These are phyloP conservation scores for Jacana jacana DNA, from an alignment of 2,113 vertebrate species.

Conservation along the genomic window DNA sequence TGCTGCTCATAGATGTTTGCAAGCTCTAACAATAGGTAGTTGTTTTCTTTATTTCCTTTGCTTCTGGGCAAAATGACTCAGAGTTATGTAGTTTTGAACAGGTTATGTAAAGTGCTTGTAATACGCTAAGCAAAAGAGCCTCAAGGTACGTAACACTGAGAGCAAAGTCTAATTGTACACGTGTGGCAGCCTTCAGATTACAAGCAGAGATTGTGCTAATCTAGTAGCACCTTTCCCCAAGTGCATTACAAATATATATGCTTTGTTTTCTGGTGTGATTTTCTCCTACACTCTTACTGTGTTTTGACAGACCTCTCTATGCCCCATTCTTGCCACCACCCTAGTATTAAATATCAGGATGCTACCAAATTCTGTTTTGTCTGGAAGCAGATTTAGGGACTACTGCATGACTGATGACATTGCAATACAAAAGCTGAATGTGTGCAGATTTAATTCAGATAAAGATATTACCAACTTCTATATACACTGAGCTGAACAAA, in stretches of 20 bases:
- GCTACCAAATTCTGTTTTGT: neutral
- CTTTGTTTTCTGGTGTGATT: neutral
- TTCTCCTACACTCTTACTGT: neutral
- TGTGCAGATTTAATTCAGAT: neutral
- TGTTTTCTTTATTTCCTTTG: neutral
- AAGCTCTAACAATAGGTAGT: neutral
- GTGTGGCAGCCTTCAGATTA: neutral
- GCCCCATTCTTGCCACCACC: neutral
- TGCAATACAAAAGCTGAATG: neutral
- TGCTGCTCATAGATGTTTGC: neutral
- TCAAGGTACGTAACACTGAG: neutral
- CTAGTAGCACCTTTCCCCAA: neutral
- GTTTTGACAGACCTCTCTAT: neutral
- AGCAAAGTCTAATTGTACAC: neutral
- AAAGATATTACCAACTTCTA: neutral
- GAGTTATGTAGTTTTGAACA: neutral
- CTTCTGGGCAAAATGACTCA: neutral
- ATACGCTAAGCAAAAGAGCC: neutral
- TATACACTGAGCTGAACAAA: neutral
- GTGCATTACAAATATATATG: neutral
- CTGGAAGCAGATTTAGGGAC: neutral
- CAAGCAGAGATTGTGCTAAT: neutral
- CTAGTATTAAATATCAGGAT: neutral
- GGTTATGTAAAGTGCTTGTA: neutral
- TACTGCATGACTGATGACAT: neutral